A percentile compares a stretch with the other conserved stretches of the same genome.
Evolutionary conservation across 2,113 vertebrate genomes (phyloP).

Genomic region (Bos taurus): ARS-UCD2.0 NC_037345.1:47232501-47233000

Average conservation of each 20-base stretch:
- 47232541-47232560: neutral
- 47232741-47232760: neutral
- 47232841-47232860: neutral
- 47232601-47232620: neutral
- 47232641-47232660: neutral
- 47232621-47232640: neutral
- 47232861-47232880: neutral
- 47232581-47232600: neutral
- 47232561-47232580: neutral
- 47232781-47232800: neutral
- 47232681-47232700: neutral
- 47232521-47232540: neutral
- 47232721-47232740: neutral
- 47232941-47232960: neutral
- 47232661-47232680: neutral
- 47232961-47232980: neutral
- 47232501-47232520: neutral
- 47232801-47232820: neutral
- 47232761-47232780: neutral
- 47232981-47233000: neutral
- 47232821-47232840: neutral
- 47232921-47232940: neutral
- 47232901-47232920: neutral
- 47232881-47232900: neutral
- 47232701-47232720: neutral